These are phyloP conservation scores for Stichopus chloronotus DNA, from an alignment of 35 echinoderm and acorn worm genomes.

Conservation along the genomic window DNA sequence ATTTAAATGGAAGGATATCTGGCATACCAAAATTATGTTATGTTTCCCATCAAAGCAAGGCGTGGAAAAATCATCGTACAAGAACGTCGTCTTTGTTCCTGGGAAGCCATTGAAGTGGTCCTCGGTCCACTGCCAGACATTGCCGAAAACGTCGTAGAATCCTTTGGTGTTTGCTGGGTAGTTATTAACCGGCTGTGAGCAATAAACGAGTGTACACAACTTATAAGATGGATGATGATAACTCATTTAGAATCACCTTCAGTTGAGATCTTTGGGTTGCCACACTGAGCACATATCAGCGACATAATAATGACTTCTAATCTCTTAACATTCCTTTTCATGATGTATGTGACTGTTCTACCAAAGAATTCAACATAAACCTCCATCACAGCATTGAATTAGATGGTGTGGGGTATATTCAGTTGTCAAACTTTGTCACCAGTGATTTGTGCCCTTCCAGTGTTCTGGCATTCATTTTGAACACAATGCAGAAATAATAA, in stretches of 20 bases:
- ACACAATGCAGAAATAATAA: too few species aligned
- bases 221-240: background rate
- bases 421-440: too few species aligned
- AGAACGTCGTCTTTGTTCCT: constrained; percentile 50
- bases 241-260: background rate
- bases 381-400: too few species aligned
- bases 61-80: constrained; percentile 90
- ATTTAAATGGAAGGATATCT: background rate
- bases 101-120: constrained; percentile 96
- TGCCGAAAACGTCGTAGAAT: constrained; percentile 91
- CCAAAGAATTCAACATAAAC: too few species aligned
- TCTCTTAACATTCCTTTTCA: too few species aligned
- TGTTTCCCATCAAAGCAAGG: constrained; percentile 87
- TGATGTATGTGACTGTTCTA: too few species aligned
- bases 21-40: constrained; percentile 81
- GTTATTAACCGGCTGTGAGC: constrained; percentile 83
- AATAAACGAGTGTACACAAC: background rate
- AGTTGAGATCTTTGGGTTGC: background rate
- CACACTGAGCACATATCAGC: too few species aligned
- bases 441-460: background rate
- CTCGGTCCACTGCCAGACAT: constrained; percentile 93
- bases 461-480: background rate
- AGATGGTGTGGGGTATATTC: too few species aligned
- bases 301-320: too few species aligned
- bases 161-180: constrained; percentile 75